phyloP scores from a whole-genome alignment of 2,113 vertebrate genomes.

The Sphaerodactylus townsendi region DNA sequence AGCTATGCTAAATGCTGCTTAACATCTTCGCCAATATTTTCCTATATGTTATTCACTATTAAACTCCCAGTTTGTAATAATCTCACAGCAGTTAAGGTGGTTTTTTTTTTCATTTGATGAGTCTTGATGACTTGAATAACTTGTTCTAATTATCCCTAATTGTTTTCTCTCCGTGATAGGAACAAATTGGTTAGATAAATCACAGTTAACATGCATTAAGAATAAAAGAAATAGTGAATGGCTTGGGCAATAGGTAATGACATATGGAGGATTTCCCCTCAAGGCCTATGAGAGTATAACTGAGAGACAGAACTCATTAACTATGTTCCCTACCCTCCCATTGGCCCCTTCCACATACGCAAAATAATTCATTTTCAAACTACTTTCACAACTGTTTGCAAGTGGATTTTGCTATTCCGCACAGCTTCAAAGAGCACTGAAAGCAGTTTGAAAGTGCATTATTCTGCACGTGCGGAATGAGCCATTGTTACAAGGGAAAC shows the following conservation, averaged over 20 bases:
- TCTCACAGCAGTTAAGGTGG: neutral
- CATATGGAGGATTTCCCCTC: neutral
- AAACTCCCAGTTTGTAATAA: conserved; percentile 1
- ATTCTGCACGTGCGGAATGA: too few relatives aligned
- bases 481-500: neutral
- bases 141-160: conserved; percentile 28
- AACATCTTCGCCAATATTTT: neutral
- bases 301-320: neutral
- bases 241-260: conserved; percentile 4
- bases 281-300: neutral
- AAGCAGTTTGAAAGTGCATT: too few relatives aligned
- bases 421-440: too few relatives aligned
- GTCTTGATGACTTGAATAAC: conserved; percentile 7
- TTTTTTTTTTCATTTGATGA: neutral
- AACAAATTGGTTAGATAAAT: conserved; percentile 17
- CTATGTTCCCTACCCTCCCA: neutral
- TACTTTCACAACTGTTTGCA: too few relatives aligned
- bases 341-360: too few relatives aligned
- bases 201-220: neutral
- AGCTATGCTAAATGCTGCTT: conserved; percentile 11
- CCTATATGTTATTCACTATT: neutral
- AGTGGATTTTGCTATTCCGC: too few relatives aligned
- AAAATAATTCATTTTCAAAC: too few relatives aligned
- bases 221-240: conserved; percentile 5
- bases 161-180: conserved; percentile 4